Base-by-base conservation (phyloP, 2,888 invertebrate species). In the Alitta virens region DNA sequence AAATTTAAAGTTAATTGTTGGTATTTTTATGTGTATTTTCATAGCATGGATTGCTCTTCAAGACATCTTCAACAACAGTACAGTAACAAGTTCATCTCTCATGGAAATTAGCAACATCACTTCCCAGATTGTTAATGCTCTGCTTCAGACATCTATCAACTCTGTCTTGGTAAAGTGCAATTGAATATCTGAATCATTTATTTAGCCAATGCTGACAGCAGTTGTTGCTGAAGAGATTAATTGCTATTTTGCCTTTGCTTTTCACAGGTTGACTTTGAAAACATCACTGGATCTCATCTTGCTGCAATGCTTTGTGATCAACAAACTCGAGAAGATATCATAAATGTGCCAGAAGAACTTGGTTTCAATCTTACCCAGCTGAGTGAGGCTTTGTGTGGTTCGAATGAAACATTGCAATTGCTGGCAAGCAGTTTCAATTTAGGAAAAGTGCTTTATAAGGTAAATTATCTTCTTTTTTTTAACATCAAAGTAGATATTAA, bases 391-490 rank as follows among this genome's bases (percentile, higher is more conserved):
- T 66, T 79, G 57, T 78, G 79, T 67, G 38, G 42, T 14, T 53
- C 75, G 23, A 66, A 71, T 56, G 54, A 57, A 5, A 51, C 60
- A 5, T 60, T 71, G 5, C 68, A 74, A 21, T 62, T 60, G 18
- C 50, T 77, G 12, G 58, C 74, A 14, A 58, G 62, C n/a, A 64
- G 73, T 25, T 58, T 77, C 16, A 68, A 74, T 56, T 66, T 77
- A 33, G 75, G 76, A 2, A 71, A 72, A 18, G 58, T 77, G 2
- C 57, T 78, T 3, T 62, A 75, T 62, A 69, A 72, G 62, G 78
- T 78, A 61, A 59, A 68, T 60, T n/a, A n/a, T n/a, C n/a, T n/a
- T n/a, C n/a, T n/a, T n/a, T n/a, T n/a, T n/a, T n/a, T n/a, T n/a
- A n/a, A n/a, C n/a, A n/a, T n/a, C n/a, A n/a, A n/a, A n/a, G n/a